Evolutionary conservation across 1,140 invertebrate species (phyloP).

Genomic region (Tetramorium parvispinum): DNA sequence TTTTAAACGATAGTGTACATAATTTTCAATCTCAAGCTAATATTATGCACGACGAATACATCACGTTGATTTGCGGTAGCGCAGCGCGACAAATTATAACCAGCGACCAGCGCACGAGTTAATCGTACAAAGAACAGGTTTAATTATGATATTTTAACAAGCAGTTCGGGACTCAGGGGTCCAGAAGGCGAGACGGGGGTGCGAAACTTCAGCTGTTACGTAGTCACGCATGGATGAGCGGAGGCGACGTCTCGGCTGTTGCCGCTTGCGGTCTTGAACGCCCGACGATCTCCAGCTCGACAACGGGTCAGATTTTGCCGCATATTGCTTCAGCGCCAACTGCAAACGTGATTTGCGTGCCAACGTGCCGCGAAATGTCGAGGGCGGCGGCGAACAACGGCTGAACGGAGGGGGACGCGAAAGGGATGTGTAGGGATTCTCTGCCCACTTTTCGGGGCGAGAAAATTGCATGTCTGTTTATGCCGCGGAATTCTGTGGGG

Average conservation of each 20-base stretch:
- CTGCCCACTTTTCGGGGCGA: conserved; percentile 43
- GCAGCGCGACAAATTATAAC: conserved; percentile 77
- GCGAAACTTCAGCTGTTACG: conserved; percentile 74
- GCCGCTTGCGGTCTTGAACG: conserved; percentile 25
- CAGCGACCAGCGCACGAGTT: conserved; percentile 38
- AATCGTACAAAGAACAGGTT: conserved; percentile 71
- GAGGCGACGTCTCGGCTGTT: background rate
- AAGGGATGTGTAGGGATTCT: background rate
- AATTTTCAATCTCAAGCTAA: conserved; percentile 35
- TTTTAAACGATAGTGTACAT: too few species aligned
- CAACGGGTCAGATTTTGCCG: conserved; percentile 64
- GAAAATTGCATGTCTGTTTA: conserved; percentile 64
- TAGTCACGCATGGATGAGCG: conserved; percentile 28
- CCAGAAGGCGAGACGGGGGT: conserved; percentile 24
- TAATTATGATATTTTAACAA: conserved; percentile 76
- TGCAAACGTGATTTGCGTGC: conserved; percentile 73
- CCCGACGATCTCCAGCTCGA: conserved; percentile 54
- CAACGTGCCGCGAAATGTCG: conserved; percentile 49
- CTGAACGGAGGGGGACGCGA: background rate
- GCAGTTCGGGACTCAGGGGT: background rate
- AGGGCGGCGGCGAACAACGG: conserved; percentile 1
- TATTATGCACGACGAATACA: conserved; percentile 77
- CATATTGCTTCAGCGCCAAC: conserved; percentile 64
- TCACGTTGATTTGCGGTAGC: conserved; percentile 39
- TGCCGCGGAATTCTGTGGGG: conserved; percentile 47